Evolutionary conservation across 2,888 invertebrate species (phyloP).

Genomic region (Lycia hirtaria): DNA sequence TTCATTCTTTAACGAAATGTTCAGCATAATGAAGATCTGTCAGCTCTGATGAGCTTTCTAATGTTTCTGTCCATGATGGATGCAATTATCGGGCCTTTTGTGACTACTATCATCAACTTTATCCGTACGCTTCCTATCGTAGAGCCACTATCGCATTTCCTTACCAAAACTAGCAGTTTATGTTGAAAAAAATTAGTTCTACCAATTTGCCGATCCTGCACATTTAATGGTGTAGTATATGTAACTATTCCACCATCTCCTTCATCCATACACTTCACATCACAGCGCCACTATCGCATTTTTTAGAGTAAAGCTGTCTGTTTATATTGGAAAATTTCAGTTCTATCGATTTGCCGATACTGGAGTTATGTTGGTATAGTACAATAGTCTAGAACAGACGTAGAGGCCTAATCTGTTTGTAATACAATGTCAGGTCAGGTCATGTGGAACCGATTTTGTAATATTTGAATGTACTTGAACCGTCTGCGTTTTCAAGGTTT

Average conservation of each 20-base stretch:
- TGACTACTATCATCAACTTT: not conserved
- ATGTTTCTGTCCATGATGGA: conserved; percentile 14
- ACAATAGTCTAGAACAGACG: conserved; percentile 12
- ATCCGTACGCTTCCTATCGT: not conserved
- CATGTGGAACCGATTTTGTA: conserved; percentile 1
- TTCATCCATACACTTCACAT: not conserved
- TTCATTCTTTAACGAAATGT: conserved; percentile 2
- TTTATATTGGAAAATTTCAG: not conserved
- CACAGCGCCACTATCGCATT: not conserved
- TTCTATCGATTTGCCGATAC: not conserved
- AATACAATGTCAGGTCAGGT: conserved; percentile 16
- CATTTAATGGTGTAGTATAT: not conserved
- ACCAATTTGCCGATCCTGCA: not conserved
- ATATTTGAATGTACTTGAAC: not conserved
- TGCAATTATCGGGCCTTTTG: conserved; percentile 19
- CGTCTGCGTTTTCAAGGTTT: not conserved
- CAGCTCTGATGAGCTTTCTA: conserved; percentile 13
- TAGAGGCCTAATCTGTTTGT: conserved; percentile 6
- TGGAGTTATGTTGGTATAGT: not conserved
- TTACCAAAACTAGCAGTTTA: not conserved
- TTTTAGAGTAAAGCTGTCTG: not conserved
- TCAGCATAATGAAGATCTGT: conserved; percentile 7
- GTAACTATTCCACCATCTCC: not conserved
- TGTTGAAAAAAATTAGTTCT: not conserved
- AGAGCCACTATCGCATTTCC: not conserved